phyloP scores from a whole-genome alignment of 2,113 vertebrate genomes.

The Callaeas wilsoni region DNA sequence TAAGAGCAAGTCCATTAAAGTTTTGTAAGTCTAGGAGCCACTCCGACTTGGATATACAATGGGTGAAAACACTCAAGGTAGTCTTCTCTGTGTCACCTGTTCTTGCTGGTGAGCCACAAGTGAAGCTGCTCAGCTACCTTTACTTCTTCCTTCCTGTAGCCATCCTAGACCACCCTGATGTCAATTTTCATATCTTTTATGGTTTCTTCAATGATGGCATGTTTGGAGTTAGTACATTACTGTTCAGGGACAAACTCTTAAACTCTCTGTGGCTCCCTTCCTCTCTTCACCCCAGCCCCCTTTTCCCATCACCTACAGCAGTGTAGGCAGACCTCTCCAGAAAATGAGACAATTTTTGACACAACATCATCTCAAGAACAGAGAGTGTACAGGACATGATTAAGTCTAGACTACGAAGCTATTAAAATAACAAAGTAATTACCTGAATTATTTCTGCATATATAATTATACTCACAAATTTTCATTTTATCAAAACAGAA shows the following conservation, averaged over 20 bases:
- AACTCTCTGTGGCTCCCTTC: neutral
- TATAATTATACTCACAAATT: neutral
- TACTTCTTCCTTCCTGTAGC: neutral
- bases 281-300: neutral
- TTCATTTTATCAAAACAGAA: neutral
- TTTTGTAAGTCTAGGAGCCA: neutral
- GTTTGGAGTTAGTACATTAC: neutral
- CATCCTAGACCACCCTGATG: neutral
- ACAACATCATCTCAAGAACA: neutral
- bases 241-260: neutral
- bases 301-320: neutral
- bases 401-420: neutral
- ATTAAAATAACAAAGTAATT: neutral
- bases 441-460: neutral
- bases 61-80: neutral
- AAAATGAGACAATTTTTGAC: neutral
- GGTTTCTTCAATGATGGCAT: neutral
- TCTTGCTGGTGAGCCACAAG: neutral
- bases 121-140: neutral
- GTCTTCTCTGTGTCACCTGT: neutral
- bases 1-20: neutral
- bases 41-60: neutral
- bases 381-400: neutral
- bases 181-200: neutral
- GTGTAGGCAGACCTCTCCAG: neutral